Evolutionary conservation across 2,888 invertebrate species (phyloP).

Genomic region (Parnassius apollo): DNA sequence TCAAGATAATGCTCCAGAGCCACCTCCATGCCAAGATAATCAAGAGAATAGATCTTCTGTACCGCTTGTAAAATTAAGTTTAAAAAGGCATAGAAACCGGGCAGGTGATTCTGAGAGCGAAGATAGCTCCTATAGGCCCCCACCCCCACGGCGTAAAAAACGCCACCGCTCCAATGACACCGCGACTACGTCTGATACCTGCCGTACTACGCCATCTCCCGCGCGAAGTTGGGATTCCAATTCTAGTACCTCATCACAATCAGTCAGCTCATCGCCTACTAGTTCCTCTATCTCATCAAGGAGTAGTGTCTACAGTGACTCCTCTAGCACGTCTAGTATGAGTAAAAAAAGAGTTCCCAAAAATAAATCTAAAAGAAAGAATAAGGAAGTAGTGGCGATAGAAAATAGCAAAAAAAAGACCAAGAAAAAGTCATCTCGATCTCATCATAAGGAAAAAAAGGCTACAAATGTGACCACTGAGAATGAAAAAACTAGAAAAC

Average conservation of each 20-base stretch:
- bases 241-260: constrained; percentile 27
- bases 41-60: constrained; percentile 31
- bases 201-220: constrained; percentile 32
- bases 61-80: constrained; percentile 38
- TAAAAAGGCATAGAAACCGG: constrained; percentile 18
- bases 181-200: constrained; percentile 32
- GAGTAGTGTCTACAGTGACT: constrained; percentile 5
- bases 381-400: constrained; percentile 22
- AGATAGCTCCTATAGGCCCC: constrained; percentile 39
- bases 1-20: constrained; percentile 49
- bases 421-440: constrained; percentile 38
- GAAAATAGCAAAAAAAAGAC: constrained; percentile 40
- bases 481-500: constrained; percentile 43
- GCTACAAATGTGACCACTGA: constrained; percentile 25
- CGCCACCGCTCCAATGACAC: constrained; percentile 30
- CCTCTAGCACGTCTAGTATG: constrained; percentile 27
- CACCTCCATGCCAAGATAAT: constrained; percentile 26
- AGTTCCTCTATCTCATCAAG: not conserved
- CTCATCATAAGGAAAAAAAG: constrained; percentile 39
- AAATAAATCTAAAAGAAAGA: constrained; percentile 41
- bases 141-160: constrained; percentile 41
- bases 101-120: constrained; percentile 43
- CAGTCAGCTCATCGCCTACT: constrained; percentile 6
- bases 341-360: constrained; percentile 35
- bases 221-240: constrained; percentile 21